Percentiles rank a stretch among this genome's conserved stretches.
These are phyloP conservation scores for Chascanopsetta lugubris DNA, from an alignment of 2,113 vertebrate species.

Conservation along the genomic window DNA sequence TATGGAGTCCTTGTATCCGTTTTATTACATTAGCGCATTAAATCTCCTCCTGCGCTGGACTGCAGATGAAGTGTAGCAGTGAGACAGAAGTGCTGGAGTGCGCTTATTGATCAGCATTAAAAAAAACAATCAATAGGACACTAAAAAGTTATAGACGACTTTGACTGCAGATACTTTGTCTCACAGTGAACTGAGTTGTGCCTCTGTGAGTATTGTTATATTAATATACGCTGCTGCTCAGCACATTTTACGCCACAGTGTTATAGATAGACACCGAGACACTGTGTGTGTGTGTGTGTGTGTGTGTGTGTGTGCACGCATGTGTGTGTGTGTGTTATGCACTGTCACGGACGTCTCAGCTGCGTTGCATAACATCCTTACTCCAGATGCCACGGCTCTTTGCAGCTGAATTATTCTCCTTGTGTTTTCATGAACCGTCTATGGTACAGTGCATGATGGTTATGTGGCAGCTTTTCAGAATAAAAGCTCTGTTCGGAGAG, in stretches of 20 bases:
- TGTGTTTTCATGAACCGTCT: slow-evolving; percentile 28
- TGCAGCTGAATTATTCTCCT: slow-evolving; percentile 64
- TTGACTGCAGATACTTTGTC: neutral
- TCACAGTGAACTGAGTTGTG: neutral
- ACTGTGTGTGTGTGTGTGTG: slow-evolving; percentile 14
- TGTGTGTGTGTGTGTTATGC: slow-evolving; percentile 30
- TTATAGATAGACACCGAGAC: neutral
- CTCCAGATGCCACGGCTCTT: slow-evolving; percentile 62
- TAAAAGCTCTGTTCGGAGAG: too few species aligned
- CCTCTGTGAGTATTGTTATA: neutral
- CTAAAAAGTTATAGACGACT: neutral
- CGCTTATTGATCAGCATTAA: neutral
- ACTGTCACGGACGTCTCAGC: slow-evolving; percentile 33
- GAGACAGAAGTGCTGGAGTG: neutral
- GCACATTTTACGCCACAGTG: neutral
- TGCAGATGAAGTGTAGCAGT: neutral
- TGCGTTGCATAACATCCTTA: slow-evolving; percentile 63
- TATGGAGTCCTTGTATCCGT: too few species aligned
- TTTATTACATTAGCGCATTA: neutral
- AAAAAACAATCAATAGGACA: neutral
- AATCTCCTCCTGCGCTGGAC: neutral
- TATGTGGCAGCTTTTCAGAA: too few species aligned
- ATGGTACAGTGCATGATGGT: too few species aligned
- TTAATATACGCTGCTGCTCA: neutral
- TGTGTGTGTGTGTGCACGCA: slow-evolving; percentile 16